Evolutionary conservation across 2,113 vertebrate genomes (phyloP).

Genomic region (Epinephelus cyanopodus): DNA sequence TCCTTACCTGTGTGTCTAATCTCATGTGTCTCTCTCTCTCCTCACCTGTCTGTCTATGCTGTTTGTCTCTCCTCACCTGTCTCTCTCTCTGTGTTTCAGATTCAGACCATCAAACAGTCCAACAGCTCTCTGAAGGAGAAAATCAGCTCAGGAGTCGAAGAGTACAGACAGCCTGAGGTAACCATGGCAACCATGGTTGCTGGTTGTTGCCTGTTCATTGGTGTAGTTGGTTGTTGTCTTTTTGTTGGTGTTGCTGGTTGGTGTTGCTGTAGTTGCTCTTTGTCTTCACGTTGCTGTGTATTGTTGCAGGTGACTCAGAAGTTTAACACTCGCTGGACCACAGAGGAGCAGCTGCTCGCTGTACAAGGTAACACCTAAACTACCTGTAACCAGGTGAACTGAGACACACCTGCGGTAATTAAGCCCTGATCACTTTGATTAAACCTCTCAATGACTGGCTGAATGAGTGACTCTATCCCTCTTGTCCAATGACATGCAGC

Average conservation of each 20-base stretch:
- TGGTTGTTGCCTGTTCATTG: too few species aligned
- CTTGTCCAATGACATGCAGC: constrained; percentile 79
- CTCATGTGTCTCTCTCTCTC: not conserved
- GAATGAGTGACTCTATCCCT: constrained; percentile 6
- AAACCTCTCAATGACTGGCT: not conserved
- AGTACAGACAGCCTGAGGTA: constrained; percentile 93
- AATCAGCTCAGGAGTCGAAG: constrained; percentile 91
- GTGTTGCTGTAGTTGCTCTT: not conserved
- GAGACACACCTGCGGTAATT: not conserved
- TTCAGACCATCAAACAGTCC: constrained; percentile 96
- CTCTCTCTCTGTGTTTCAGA: constrained; percentile 78
- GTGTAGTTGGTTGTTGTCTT: too few species aligned
- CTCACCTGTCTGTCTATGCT: not conserved
- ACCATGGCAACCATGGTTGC: constrained; percentile 18
- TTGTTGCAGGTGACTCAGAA: constrained; percentile 90
- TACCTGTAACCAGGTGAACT: constrained; percentile 6
- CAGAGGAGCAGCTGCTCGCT: constrained; percentile 97
- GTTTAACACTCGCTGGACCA: constrained; percentile 96
- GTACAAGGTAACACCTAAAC: constrained; percentile 90
- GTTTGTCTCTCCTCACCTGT: not conserved
- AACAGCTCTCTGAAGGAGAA: constrained; percentile 94
- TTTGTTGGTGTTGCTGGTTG: not conserved
- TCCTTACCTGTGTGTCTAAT: not conserved
- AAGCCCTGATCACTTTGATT: too few species aligned
- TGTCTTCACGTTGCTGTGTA: not conserved